These are phyloP conservation scores for Pomacea maculata DNA, from an alignment of 1,140 invertebrate species.

Conservation along the genomic window DNA sequence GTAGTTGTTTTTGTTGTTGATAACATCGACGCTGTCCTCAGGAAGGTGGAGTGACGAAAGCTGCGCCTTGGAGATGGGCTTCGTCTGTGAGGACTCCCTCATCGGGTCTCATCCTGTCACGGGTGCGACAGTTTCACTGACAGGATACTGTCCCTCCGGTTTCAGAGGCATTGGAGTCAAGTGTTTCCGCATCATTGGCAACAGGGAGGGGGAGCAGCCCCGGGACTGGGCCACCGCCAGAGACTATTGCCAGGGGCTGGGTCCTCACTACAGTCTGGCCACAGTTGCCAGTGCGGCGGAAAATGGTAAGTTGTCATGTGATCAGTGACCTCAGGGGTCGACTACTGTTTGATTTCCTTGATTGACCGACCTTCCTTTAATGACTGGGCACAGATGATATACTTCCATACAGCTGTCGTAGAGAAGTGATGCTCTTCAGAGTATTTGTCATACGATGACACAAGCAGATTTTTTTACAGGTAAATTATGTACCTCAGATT, in stretches of 20 bases:
- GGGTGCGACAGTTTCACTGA: slow-evolving; percentile 5
- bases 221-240: slow-evolving; percentile 24
- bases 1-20: too few species aligned
- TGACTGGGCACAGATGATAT: too few species aligned
- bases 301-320: slow-evolving; percentile 20
- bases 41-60: slow-evolving; percentile 40
- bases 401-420: too few species aligned
- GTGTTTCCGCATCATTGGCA: slow-evolving; percentile 11
- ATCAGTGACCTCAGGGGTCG: too few species aligned
- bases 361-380: too few species aligned
- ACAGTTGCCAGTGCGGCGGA: slow-evolving; percentile 30
- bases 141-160: slow-evolving; percentile 41
- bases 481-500: too few species aligned
- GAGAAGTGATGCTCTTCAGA: too few species aligned
- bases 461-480: too few species aligned
- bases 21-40: neutral
- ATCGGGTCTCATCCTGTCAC: slow-evolving; percentile 19
- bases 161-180: slow-evolving; percentile 28
- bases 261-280: slow-evolving; percentile 25
- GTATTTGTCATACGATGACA: too few species aligned
- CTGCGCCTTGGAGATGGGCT: slow-evolving; percentile 37
- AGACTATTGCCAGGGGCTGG: slow-evolving; percentile 24
- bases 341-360: too few species aligned
- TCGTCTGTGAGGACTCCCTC: slow-evolving; percentile 36
- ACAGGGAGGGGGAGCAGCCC: slow-evolving; percentile 5